phyloP scores from a whole-genome alignment of 1,140 invertebrate genomes.

The Lethrus apterus region DNA sequence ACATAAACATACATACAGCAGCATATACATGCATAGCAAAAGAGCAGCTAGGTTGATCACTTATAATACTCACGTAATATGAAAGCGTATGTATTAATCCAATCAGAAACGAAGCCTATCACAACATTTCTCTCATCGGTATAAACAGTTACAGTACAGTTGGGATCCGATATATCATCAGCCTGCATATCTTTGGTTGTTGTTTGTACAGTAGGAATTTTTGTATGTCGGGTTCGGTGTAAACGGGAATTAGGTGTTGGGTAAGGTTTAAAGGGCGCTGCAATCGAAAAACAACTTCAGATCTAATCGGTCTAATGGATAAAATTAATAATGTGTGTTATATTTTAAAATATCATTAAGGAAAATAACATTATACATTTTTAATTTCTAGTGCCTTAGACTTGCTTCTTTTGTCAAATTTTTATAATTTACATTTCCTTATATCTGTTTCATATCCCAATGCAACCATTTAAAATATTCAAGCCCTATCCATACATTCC shows the following conservation, averaged over 20 bases:
- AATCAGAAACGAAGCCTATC: conserved; percentile 12
- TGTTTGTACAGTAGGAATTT: neutral
- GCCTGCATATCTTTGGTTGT: conserved; percentile 7
- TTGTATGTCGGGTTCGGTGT: neutral
- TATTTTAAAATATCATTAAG: no score
- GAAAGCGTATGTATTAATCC: conserved; percentile 6
- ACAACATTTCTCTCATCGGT: neutral
- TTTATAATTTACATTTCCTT: no score
- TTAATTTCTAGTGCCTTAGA: no score
- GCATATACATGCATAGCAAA: no score
- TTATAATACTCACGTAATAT: neutral
- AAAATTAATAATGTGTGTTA: no score
- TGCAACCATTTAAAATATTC: no score
- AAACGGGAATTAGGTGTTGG: neutral
- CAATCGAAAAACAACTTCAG: conserved; percentile 2
- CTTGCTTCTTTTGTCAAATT: no score
- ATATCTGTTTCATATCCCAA: no score
- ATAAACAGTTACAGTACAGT: conserved; percentile 1
- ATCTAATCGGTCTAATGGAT: conserved; percentile 4
- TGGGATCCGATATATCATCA: neutral
- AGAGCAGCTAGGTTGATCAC: no score
- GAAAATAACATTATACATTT: no score
- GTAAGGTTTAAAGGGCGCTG: neutral
- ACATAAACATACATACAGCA: no score
- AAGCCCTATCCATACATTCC: no score